Conservation (phyloP, 2,113 vertebrate genomes). For the Eurypyga helias region DNA sequence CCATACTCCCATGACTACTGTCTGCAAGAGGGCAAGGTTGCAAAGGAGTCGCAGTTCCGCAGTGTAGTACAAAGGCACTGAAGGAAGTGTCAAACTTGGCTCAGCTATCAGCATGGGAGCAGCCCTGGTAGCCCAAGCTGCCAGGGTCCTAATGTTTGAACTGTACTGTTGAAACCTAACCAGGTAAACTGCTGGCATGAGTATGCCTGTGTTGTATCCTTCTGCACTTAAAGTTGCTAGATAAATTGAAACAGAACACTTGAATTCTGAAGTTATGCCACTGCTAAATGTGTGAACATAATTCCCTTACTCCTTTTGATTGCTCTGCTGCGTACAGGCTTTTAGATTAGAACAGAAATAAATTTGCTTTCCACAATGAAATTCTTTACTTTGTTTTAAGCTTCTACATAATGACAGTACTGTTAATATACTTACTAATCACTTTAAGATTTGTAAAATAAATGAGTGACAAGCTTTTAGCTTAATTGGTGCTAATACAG, state of each 20-base stretch:
- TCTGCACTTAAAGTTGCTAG: background rate
- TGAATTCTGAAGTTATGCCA: rapidly evolving
- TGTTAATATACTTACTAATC: background rate
- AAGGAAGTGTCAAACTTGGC: background rate
- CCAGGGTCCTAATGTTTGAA: background rate
- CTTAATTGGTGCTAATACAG: background rate
- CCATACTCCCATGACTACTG: background rate
- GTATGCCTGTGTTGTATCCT: background rate
- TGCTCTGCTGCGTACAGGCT: background rate
- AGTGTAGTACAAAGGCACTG: background rate
- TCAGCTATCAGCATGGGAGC: background rate
- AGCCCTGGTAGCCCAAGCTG: background rate
- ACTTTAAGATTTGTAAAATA: background rate
- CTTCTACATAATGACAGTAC: background rate
- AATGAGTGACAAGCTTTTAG: background rate
- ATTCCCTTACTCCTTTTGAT: background rate
- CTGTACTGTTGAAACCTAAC: background rate
- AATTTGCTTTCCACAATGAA: background rate
- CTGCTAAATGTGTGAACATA: background rate
- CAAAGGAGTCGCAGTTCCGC: rapidly evolving
- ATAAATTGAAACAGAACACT: background rate
- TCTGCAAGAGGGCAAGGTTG: background rate
- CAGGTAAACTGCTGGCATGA: background rate
- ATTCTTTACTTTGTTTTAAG: background rate
- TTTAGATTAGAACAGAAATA: background rate